Evolutionary conservation across 2,797 vertebrate species (phyloP).

Genomic region (Lateolabrax maculatus): DNA sequence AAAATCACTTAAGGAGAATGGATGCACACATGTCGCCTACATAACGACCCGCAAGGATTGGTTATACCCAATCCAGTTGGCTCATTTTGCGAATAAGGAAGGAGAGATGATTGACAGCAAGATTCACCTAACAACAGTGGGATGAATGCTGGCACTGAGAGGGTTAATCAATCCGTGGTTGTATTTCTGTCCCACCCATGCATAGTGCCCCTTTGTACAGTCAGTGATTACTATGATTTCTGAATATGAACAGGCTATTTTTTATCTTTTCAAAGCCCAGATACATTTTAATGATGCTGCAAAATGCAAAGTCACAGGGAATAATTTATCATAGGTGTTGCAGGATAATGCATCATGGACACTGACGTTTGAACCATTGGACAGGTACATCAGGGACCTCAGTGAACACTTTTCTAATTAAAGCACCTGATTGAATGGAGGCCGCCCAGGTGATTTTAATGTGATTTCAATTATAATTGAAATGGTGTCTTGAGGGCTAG

Average conservation of each 20-base stretch:
- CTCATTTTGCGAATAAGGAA: neutral
- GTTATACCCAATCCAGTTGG: neutral
- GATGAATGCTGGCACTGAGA: neutral
- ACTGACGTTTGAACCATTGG: neutral
- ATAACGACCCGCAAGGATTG: neutral
- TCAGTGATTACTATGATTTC: neutral
- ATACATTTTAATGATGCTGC: conserved; percentile 7
- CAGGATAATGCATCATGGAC: neutral
- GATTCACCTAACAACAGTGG: no score
- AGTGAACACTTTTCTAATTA: conserved; percentile 58
- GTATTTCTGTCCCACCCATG: no score
- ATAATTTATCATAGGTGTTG: neutral
- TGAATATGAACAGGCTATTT: neutral
- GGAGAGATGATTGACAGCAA: neutral
- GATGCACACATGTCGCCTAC: no score
- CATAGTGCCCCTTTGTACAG: no score
- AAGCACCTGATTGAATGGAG: conserved; percentile 54
- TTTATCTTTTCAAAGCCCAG: neutral
- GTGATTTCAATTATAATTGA: conserved; percentile 54
- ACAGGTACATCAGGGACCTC: conserved; percentile 31
- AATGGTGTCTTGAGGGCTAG: conserved; percentile 49
- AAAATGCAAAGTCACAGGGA: neutral
- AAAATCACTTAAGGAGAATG: no score
- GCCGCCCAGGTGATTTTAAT: conserved; percentile 46
- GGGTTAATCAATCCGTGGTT: neutral